Evolutionary conservation across 35 echinoderm and acorn worm genomes (phyloP).

Genomic region (Hemicentrotus pulcherrimus): DNA sequence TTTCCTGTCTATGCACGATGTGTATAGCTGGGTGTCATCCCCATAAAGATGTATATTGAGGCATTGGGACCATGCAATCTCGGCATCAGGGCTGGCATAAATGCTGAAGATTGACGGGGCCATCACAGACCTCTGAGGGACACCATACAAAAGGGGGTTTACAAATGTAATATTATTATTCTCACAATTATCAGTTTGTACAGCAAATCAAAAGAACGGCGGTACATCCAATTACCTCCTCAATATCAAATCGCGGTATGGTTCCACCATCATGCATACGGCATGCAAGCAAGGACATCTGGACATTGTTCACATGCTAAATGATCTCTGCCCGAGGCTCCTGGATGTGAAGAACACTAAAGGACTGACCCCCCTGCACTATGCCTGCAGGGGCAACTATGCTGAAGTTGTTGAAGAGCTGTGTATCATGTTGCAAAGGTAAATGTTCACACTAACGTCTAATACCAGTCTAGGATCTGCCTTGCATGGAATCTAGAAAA

Average conservation of each 20-base stretch:
- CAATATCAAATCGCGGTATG: background rate
- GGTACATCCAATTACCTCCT: background rate
- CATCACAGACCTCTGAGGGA: no score
- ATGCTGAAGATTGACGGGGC: no score
- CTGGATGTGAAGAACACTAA: background rate
- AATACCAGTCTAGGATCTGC: no score
- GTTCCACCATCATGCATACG: background rate
- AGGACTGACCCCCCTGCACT: background rate
- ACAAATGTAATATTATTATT: no score
- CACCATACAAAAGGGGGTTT: no score
- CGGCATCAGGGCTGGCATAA: no score
- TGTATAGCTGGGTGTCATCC: no score
- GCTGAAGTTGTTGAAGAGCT: background rate
- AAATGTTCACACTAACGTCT: background rate
- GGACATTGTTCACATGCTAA: background rate
- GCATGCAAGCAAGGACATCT: constrained; percentile 13
- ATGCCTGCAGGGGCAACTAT: constrained; percentile 25
- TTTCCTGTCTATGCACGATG: no score
- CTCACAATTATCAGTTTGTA: background rate
- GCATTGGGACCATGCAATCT: no score
- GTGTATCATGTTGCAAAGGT: constrained; percentile 22
- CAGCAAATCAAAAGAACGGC: background rate
- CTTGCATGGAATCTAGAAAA: no score
- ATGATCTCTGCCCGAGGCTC: background rate
- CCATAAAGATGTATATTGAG: no score